Evolutionary conservation across 2,113 vertebrate genomes (phyloP), one percentile per base, ranked within the genome.

Genomic region (Cavia porcellus): DNA sequence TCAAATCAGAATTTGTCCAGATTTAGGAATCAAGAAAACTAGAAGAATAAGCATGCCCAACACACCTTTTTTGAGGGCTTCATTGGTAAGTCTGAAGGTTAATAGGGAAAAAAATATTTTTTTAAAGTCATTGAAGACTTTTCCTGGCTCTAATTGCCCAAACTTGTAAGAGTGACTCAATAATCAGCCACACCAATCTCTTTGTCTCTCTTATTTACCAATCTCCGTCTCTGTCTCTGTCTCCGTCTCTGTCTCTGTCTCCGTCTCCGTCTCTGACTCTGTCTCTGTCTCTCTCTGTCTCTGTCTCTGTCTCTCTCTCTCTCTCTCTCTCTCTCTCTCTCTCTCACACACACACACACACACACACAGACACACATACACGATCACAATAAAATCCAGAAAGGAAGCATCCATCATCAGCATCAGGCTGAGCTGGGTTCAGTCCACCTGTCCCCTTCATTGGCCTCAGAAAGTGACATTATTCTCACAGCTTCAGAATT

Each of bases 11-110:
- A 95, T 80, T 83, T 89, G 28, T 77, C 64, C 9, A 42, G 25
- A 80, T 74, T 95, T 92, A 90, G 89, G 35, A 32, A 79, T 28
- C 55, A 89, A 75, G 64, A 84, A 91, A 94, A 84, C 55, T 66
- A 92, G 35, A 17, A 47, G 9, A 68, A 12, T 5, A 19, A 57
- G 55, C 30, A 10, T 90, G 11, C 24, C 14, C 19, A 19, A 55
- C 15, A 61, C 75, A 92, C 64, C 38, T 57, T 52, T 90, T 70
- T 68, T 62, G 89, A 79, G 91, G 14, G 11, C 28, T 0, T 87
- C 70, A 66, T 35, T 61, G 45, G 42, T 84, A 90, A 47, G 8
- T 87, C 15, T 93, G 77, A 90, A 88, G 80, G 82, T 85, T 55
- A 85, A 86, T 38, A 32, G 7, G 32, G 45, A 47, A 91, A 89